These are phyloP conservation scores for Phylloscopus whistleri DNA, from an alignment of 2,113 vertebrate genomes.

Conservation along the genomic window DNA sequence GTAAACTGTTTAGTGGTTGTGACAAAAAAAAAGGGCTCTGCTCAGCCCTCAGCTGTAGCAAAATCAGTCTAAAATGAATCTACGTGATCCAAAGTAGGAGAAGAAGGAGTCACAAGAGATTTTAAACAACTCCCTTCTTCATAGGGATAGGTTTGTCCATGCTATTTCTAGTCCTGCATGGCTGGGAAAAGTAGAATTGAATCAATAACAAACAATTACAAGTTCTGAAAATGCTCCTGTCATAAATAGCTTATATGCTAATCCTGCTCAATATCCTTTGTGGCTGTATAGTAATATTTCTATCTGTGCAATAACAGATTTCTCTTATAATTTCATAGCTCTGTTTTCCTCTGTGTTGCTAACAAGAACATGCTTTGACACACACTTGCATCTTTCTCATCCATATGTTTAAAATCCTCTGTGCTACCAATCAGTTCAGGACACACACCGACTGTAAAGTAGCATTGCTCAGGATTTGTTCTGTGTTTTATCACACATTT, in stretches of 20 bases:
- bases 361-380: neutral
- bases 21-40: neutral
- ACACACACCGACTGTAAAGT: neutral
- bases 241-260: neutral
- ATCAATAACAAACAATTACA: neutral
- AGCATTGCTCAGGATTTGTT: slow-evolving; percentile 14
- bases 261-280: neutral
- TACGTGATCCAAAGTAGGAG: neutral
- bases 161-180: neutral
- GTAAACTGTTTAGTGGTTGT: neutral
- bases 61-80: neutral
- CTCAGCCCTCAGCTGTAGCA: neutral
- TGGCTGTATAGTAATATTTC: neutral
- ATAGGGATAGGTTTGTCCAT: rapidly evolving
- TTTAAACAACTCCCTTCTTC: neutral
- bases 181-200: neutral
- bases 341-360: neutral
- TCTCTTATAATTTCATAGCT: neutral
- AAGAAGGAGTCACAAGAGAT: neutral
- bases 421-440: neutral
- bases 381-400: neutral
- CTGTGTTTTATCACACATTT: slow-evolving; percentile 28
- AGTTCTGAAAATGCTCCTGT: neutral
- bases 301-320: neutral
- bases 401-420: neutral